Conservation (phyloP, 2,888 invertebrate genomes). For the Cryptus armator region DNA sequence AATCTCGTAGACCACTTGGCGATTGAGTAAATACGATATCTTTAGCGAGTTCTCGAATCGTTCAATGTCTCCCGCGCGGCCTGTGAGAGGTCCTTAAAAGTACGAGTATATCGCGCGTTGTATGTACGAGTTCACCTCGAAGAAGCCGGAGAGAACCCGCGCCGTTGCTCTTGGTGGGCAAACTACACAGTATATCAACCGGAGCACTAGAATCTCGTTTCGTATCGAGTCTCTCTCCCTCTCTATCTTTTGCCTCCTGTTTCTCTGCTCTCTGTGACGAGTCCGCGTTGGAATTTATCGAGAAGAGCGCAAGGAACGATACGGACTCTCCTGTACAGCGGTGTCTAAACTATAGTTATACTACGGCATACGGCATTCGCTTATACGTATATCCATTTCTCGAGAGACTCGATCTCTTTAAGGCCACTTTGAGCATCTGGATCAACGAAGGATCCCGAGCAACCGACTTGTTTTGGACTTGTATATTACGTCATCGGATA, state of each 20-base stretch:
- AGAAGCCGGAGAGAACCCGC: slow-evolving; percentile 18
- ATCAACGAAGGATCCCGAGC: slow-evolving; percentile 38
- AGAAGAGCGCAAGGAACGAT: slow-evolving; percentile 53
- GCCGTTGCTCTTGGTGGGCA: slow-evolving; percentile 18
- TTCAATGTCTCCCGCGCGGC: slow-evolving; percentile 27
- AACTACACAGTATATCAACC: slow-evolving; percentile 21
- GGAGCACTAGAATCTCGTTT: slow-evolving; percentile 53
- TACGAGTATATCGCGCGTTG: slow-evolving; percentile 48
- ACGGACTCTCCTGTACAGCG: slow-evolving; percentile 15
- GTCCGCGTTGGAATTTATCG: slow-evolving; percentile 62
- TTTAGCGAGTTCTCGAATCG: slow-evolving; percentile 40
- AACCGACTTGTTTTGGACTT: slow-evolving; percentile 38
- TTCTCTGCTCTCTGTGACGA: slow-evolving; percentile 42
- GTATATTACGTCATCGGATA: slow-evolving; percentile 40
- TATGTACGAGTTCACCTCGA: slow-evolving; percentile 56
- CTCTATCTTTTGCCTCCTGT: slow-evolving; percentile 14
- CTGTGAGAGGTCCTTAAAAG: slow-evolving; percentile 56
- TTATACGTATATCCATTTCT: slow-evolving; percentile 45
- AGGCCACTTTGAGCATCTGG: slow-evolving; percentile 52
- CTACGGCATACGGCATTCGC: slow-evolving; percentile 8
- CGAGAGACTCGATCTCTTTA: slow-evolving; percentile 39
- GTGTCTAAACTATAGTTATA: slow-evolving; percentile 21
- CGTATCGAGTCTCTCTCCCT: slow-evolving; percentile 27
- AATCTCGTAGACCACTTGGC: background rate
- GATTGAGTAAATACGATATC: slow-evolving; percentile 35